Evolutionary conservation across 2,888 invertebrate species (phyloP).

Genomic region (Endomychus coccineus): DNA sequence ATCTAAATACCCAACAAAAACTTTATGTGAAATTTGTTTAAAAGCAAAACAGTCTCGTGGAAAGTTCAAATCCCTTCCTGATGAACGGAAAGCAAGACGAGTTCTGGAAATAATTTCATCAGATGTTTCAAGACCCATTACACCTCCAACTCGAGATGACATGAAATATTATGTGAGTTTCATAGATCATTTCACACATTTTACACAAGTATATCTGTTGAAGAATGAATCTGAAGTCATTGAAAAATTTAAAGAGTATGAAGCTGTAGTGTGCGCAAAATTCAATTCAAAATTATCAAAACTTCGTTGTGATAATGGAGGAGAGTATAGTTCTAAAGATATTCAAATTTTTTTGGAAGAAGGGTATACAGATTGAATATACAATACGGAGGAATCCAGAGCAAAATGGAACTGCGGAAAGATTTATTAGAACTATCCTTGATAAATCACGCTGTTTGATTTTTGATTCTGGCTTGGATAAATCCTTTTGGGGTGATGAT

Average conservation of each 20-base stretch:
- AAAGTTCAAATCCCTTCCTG: conserved; percentile 2
- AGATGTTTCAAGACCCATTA: too few relatives aligned
- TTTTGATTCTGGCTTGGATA: conserved; percentile 2
- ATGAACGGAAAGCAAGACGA: conserved; percentile 2
- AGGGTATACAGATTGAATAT: conserved; percentile 1
- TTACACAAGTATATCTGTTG: too few relatives aligned
- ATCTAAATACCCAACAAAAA: not conserved
- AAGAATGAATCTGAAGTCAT: too few relatives aligned
- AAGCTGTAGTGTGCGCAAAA: conserved; percentile 3
- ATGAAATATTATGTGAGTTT: too few relatives aligned
- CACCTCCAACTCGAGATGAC: too few relatives aligned
- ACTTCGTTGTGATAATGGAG: conserved; percentile 5
- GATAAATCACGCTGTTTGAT: conserved; percentile 5
- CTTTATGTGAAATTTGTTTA: not conserved
- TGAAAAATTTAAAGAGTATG: too few relatives aligned
- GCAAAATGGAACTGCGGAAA: conserved; percentile 4
- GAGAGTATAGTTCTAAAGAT: conserved; percentile 1
- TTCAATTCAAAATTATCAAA: conserved; percentile 3
- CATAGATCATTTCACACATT: too few relatives aligned
- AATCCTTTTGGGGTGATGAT: conserved; percentile 1
- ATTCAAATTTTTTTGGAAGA: conserved; percentile 1
- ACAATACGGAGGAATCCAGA: conserved; percentile 5
- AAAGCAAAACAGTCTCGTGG: conserved; percentile 3
- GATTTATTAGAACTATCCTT: conserved; percentile 4
- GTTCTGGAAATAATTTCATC: not conserved